Evolutionary conservation across 2,113 vertebrate genomes (phyloP).

Genomic region (Drymodes brunneopygia): DNA sequence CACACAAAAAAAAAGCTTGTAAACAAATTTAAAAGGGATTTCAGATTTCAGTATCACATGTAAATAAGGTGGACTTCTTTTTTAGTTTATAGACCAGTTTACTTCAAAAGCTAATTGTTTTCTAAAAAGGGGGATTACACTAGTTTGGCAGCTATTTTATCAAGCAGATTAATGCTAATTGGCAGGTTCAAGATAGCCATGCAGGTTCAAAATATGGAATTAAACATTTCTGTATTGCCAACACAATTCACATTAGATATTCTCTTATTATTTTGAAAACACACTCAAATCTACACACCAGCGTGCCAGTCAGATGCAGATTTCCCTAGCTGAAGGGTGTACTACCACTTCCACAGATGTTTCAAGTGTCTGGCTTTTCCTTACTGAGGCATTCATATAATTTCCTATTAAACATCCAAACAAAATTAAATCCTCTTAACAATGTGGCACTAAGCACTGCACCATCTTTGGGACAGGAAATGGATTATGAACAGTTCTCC

Average conservation of each 20-base stretch:
- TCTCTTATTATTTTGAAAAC: background rate
- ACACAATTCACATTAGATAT: background rate
- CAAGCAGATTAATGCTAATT: background rate
- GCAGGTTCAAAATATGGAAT: background rate
- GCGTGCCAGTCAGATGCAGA: background rate
- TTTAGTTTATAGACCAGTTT: background rate
- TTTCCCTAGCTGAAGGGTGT: background rate
- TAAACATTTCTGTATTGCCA: background rate
- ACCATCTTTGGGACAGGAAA: constrained; percentile 20
- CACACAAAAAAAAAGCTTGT: background rate
- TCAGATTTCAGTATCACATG: background rate
- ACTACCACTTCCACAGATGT: background rate
- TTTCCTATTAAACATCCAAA: background rate
- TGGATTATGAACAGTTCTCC: background rate
- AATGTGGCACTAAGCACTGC: background rate
- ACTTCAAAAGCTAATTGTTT: background rate
- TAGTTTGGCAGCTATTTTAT: background rate
- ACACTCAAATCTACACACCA: background rate
- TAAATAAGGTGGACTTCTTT: background rate
- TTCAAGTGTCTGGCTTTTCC: background rate
- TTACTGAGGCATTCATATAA: background rate
- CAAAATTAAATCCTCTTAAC: background rate
- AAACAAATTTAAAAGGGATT: background rate
- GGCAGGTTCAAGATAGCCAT: background rate
- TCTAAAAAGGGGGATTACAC: background rate